Evolutionary conservation across 1,140 invertebrate species (phyloP), one percentile per base, ranked within the genome.

Genomic region (Drosophila bocki): DNA sequence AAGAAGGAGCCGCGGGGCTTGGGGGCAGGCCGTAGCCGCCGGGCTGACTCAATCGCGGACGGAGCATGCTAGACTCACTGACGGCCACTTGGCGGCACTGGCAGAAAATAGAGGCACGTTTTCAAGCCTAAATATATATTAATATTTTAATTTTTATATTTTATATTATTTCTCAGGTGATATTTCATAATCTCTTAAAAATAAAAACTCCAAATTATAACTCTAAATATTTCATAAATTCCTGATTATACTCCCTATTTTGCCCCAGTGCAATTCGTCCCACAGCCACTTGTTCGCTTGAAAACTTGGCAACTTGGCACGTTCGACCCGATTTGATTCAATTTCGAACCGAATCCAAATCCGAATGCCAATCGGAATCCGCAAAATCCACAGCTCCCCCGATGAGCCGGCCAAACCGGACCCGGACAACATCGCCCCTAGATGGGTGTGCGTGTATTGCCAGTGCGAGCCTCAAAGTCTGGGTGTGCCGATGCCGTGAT

Each of bases 1-100:
- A 12, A 26, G 26, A 26, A 59, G 56, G 22, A 22, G 26, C 22
- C 26, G 62, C 26, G 65, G 61, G 47, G 47, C 59, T 22, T 15
- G 22, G 51, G 33, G 51, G 33, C 33, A 13, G 51, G 33, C 12
- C 33, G 17, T n/a, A 15, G 47, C 15, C 47, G 48, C n/a, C 48
- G 33, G 53, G 75, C 71, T 91, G 88, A 91, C 61, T 88, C 88
- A 91, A 84, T 88, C 65, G 76, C 32, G 67, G 26, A 59, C 75
- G 51, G 54, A 71, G 79, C 84, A 82, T 75, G 84, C 85, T 71
- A 91, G 88, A 91, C 88, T 82, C 81, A 79, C 78, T 90, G 88
- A 82, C 81, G 82, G 88, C 88, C 88, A 85, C 78, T 91, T 77
- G 83, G 59, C 35, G 80, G 68, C 76, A 78, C 82, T 86, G 74